phyloP scores from a whole-genome alignment of 2,888 invertebrate genomes.

The Thecophora atra region DNA sequence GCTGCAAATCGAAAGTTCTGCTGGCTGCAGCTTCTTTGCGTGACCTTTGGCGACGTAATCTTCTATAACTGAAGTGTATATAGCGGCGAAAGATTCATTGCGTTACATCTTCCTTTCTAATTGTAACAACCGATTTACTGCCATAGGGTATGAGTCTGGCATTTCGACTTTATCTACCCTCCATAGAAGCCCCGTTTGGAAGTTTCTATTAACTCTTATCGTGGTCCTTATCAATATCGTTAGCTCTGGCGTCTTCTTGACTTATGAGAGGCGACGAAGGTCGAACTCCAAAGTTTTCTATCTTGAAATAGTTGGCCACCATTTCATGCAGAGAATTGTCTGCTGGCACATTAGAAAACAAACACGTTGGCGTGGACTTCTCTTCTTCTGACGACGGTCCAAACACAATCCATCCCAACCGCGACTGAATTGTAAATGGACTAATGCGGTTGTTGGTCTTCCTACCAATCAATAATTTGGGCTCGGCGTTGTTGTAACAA shows the following conservation, averaged over 20 bases:
- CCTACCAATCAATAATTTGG: slow-evolving; percentile 38
- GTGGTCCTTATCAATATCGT: slow-evolving; percentile 21
- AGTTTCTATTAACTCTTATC: slow-evolving; percentile 25
- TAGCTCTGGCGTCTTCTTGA: neutral
- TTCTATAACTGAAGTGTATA: slow-evolving; percentile 35
- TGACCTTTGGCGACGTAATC: slow-evolving; percentile 37
- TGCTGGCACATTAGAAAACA: slow-evolving; percentile 24
- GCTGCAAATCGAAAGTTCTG: neutral
- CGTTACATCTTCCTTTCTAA: slow-evolving; percentile 41
- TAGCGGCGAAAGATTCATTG: slow-evolving; percentile 37
- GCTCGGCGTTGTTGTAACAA: slow-evolving; percentile 30
- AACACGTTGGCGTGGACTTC: neutral
- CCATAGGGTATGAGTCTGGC: slow-evolving; percentile 35
- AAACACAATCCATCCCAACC: slow-evolving; percentile 38
- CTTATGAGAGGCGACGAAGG: neutral
- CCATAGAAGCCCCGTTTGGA: slow-evolving; percentile 38
- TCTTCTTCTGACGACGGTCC: slow-evolving; percentile 12
- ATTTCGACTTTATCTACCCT: slow-evolving; percentile 34
- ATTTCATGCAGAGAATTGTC: slow-evolving; percentile 4
- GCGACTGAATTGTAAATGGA: slow-evolving; percentile 35
- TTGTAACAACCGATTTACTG: slow-evolving; percentile 31
- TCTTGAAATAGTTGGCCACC: neutral
- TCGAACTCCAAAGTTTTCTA: slow-evolving; percentile 23
- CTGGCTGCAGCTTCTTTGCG: slow-evolving; percentile 34
- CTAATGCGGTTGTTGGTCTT: slow-evolving; percentile 10